Base-by-base conservation (phyloP, 2,888 invertebrate genomes). In the Cerastis leucographa region DNA sequence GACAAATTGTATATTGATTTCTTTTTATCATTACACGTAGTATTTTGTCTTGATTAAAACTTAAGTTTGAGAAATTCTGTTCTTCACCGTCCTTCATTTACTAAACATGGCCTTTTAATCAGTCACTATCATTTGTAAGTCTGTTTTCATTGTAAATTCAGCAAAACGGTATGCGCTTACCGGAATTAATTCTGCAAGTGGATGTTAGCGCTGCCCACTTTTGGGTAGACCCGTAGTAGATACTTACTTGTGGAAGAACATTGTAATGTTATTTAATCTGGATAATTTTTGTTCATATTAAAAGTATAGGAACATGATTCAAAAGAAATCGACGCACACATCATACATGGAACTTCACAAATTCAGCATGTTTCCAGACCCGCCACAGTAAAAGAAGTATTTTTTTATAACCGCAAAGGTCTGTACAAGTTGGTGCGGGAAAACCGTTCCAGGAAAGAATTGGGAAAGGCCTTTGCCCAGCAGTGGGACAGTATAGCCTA, bases 41-140 rank as follows among this genome's bases (percentile, higher is more conserved):
- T 8, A 2, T 29, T 17, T 61, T 35, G 56, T 35, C 7, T 1
- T 42, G 2, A n/a, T n/a, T 14, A 17, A 44, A 14, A 44, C 56
- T 8, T 9, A 54, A 74, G 54, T 71, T 84, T 86, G 84, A 64
- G 71, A 70, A 72, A 40, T 7, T n/a, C 12, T 70, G 69, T 22
- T 46, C 62, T 12, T 14, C 25, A n/a, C 61, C 65, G 70, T 75
- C 72, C 81, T 81, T 85, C 85, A 85, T 85, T 87, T 72, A 77
- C 81, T 85, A 81, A 84, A 85, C 85, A 84, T 87, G 72, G 66
- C 70, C 65, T 80, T 84, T 86, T 84, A 85, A 87, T 87, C 87
- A 85, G 85, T 84, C 81, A 80, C 76, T 71, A 76, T 66, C 70
- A 83, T 84, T 83, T 84, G 80, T 74, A 79, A 84, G 80, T 83